A percentile compares a stretch with the other conserved stretches of the same genome.
These are phyloP conservation scores for Tinamus major DNA, from an alignment of 2,797 vertebrate species.

Conservation along the genomic window DNA sequence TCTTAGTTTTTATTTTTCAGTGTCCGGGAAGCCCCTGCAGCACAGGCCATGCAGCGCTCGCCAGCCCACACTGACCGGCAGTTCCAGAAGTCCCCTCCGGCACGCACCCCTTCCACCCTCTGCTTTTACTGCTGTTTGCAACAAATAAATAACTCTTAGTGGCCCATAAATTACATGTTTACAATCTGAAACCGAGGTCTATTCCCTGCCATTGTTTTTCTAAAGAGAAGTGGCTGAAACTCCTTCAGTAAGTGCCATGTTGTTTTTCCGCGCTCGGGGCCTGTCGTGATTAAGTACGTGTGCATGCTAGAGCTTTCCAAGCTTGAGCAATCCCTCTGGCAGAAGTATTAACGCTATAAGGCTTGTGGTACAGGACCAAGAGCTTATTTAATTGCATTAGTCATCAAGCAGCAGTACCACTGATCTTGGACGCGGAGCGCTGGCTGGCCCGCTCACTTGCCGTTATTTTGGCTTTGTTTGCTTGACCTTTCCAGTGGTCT, in stretches of 20 bases:
- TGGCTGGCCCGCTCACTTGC: constrained; percentile 37
- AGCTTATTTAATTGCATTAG: constrained; percentile 72
- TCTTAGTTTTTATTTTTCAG: too few relatives aligned
- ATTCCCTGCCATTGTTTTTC: constrained; percentile 3
- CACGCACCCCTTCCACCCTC: accelerated
- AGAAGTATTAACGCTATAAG: constrained; percentile 22
- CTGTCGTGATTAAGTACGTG: constrained; percentile 68
- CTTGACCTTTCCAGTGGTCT: constrained; percentile 52
- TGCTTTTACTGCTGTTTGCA: neutral
- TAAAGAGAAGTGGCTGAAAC: constrained; percentile 22
- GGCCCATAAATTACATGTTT: accelerated
- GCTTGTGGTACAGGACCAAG: constrained; percentile 36
- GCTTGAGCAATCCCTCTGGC: constrained; percentile 81
- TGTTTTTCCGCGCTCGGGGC: constrained; percentile 66
- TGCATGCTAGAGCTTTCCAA: constrained; percentile 67
- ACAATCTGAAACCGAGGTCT: neutral
- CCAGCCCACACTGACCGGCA: neutral
- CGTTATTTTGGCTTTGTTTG: constrained; percentile 55
- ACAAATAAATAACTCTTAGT: neutral
- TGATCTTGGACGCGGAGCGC: constrained; percentile 52
- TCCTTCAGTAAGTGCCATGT: constrained; percentile 9
- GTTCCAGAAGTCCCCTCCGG: neutral
- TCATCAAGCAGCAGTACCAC: constrained; percentile 69
- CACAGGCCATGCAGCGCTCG: accelerated
- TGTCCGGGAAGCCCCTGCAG: neutral